Percentiles rank a stretch among this genome's conserved stretches.
Evolutionary conservation across 2,797 vertebrate genomes (phyloP).

Genomic region (Myripristis jacobus): DNA sequence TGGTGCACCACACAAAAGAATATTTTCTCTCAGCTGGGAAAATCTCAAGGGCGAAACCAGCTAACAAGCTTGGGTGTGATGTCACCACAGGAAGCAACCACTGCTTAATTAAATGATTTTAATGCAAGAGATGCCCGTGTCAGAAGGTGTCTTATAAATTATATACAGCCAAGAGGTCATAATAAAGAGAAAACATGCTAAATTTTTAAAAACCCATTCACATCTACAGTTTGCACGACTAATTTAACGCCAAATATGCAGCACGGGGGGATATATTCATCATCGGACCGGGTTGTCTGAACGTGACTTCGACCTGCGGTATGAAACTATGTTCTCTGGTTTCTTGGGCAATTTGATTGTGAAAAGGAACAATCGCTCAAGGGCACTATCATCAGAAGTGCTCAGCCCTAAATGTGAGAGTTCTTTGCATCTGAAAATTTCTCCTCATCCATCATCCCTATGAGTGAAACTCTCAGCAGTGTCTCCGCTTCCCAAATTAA

Average conservation of each 20-base stretch:
- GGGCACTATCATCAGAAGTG: constrained; percentile 55
- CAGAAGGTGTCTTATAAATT: too few species aligned
- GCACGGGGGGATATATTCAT: constrained; percentile 34
- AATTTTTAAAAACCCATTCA: background rate
- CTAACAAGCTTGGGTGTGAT: too few species aligned
- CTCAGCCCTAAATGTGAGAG: constrained; percentile 63
- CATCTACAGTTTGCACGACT: background rate
- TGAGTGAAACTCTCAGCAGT: constrained; percentile 60
- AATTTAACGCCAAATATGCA: background rate
- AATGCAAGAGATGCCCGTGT: too few species aligned
- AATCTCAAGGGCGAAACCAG: too few species aligned
- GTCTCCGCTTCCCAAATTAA: constrained; percentile 75
- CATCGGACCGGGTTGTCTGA: constrained; percentile 28
- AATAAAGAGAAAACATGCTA: background rate
- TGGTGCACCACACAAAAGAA: background rate
- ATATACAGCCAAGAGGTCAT: background rate
- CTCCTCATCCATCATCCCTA: constrained; percentile 75
- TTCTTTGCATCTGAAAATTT: constrained; percentile 67
- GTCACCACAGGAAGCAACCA: too few species aligned
- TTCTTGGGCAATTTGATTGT: constrained; percentile 58
- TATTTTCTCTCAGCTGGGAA: too few species aligned
- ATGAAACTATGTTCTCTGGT: constrained; percentile 48
- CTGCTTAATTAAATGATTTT: too few species aligned
- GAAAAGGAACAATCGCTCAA: constrained; percentile 61
- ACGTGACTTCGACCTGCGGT: constrained; percentile 42